Evolutionary conservation across 2,888 invertebrate species (phyloP), one percentile per base, ranked within the genome.

Genomic region (Doris montereyensis): DNA sequence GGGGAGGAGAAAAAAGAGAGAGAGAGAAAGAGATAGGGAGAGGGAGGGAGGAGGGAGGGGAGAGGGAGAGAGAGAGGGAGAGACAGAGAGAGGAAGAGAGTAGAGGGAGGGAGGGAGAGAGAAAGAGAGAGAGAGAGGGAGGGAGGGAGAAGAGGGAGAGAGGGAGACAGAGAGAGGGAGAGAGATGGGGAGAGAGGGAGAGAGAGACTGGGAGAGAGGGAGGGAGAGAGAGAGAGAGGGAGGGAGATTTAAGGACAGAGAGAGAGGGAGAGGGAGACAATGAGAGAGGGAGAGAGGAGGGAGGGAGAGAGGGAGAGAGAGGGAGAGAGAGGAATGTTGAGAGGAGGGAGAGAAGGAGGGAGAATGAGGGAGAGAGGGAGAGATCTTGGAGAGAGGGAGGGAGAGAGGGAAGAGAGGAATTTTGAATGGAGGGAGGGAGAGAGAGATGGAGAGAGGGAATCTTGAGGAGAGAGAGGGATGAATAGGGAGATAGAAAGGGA

Each of bases 231-330:
- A 41, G 52, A 41, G 5, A 41, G 52, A 41, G 5, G 52, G 52
- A 41, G 5, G 52, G 52, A 41, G 52, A 41, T 30, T 26, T 24
- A 30, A 28, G 68, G 24, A 30, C 30, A 30, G 24, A 17, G 26
- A 30, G 24, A n/a, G n/a, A n/a, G n/a, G n/a, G n/a, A n/a, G n/a
- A n/a, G n/a, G n/a, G n/a, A n/a, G n/a, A n/a, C n/a, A n/a, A n/a
- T n/a, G 68, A 28, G 68, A n/a, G 68, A 28, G 68, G 24, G 68
- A 4, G 68, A n/a, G 68, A 28, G 68, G 52, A 17, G 5, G 52
- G 52, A 41, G 2, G 30, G 24, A 30, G 24, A 21, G n/a, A 24
- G 13, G 65, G n/a, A 24, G 13, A 21, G n/a, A 24, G 13, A 21
- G n/a, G 21, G 13, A 21, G n/a, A 24, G 5, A 17, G 52, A 17